phyloP scores from a whole-genome alignment of 2,113 vertebrate species.

The Erythrocebus patas region DNA sequence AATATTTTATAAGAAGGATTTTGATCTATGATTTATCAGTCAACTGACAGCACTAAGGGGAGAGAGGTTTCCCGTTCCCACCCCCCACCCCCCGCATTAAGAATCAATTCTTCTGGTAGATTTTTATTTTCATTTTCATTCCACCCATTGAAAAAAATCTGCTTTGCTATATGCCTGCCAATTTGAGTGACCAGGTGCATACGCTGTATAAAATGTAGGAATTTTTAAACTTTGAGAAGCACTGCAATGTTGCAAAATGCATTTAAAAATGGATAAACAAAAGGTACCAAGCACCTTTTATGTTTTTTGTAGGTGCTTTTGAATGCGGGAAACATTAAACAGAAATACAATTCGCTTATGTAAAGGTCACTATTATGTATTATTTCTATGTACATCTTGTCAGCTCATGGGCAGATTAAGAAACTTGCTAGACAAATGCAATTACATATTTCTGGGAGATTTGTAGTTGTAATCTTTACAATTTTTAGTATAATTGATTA shows the following conservation, averaged over 20 bases:
- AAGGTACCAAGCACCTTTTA: not conserved
- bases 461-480: not conserved
- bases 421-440: not conserved
- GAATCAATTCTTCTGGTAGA: slow-evolving; percentile 77
- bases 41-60: slow-evolving; percentile 74
- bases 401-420: not conserved
- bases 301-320: slow-evolving; percentile 6
- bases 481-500: not conserved
- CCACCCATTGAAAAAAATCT: slow-evolving; percentile 51
- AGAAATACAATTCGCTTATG: not conserved
- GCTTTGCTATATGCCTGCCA: slow-evolving; percentile 57
- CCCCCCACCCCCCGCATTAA: not conserved
- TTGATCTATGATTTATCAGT: slow-evolving; percentile 86
- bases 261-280: slow-evolving; percentile 40
- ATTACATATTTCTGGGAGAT: not conserved
- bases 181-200: slow-evolving; percentile 66
- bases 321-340: not conserved
- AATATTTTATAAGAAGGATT: slow-evolving; percentile 83
- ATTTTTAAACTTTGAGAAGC: slow-evolving; percentile 61
- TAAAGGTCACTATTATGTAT: slow-evolving; percentile 7
- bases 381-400: slow-evolving; percentile 19
- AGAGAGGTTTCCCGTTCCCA: not conserved
- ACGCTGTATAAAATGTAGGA: slow-evolving; percentile 56
- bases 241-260: not conserved
- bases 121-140: slow-evolving; percentile 65